These are phyloP conservation scores for Chelon auratus DNA, from an alignment of 2,797 vertebrate genomes.

Conservation along the genomic window DNA sequence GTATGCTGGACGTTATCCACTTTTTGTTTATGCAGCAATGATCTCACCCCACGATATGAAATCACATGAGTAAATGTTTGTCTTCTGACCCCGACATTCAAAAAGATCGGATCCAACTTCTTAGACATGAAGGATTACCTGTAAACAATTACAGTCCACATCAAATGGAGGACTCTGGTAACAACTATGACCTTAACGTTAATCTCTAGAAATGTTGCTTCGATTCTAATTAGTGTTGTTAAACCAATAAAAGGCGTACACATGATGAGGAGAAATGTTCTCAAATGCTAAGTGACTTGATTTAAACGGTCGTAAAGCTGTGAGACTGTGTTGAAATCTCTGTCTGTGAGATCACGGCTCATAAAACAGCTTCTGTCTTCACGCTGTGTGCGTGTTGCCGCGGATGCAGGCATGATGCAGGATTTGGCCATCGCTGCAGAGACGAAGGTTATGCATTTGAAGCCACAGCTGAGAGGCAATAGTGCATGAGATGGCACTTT, in stretches of 20 bases:
- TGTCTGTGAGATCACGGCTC: background rate
- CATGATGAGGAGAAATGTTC: background rate
- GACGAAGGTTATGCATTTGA: conserved; percentile 12
- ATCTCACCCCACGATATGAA: too few species aligned
- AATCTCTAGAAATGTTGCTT: background rate
- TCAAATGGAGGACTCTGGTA: background rate
- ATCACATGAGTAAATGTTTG: too few species aligned
- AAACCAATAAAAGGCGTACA: background rate
- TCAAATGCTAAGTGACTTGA: background rate
- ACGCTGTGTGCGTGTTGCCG: background rate
- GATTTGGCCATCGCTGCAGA: background rate
- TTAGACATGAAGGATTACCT: too few species aligned
- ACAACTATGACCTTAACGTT: background rate
- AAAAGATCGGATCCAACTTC: too few species aligned
- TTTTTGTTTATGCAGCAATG: too few species aligned
- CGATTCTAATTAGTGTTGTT: background rate
- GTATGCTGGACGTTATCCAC: too few species aligned
- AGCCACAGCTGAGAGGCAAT: conserved; percentile 5
- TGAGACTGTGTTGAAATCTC: too few species aligned
- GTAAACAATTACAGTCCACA: background rate
- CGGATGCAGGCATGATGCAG: background rate
- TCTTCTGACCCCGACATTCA: too few species aligned
- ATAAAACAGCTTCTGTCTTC: background rate
- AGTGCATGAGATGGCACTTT: conserved; percentile 8
- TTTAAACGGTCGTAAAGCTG: background rate